Evolutionary conservation across 2,797 vertebrate genomes (phyloP).

Genomic region (Pipistrellus nathusii): DNA sequence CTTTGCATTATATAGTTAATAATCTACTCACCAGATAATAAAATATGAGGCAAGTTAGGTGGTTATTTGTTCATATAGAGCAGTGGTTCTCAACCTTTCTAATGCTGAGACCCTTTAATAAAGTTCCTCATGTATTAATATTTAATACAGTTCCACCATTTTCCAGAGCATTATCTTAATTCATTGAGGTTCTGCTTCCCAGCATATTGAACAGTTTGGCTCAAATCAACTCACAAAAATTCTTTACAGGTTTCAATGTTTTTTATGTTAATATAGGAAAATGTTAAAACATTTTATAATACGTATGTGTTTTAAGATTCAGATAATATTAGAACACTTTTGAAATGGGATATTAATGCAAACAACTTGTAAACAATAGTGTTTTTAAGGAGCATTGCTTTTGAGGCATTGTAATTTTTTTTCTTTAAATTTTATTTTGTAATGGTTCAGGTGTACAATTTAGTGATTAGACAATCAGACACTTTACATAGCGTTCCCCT

Average conservation of each 20-base stretch:
- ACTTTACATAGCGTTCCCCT: neutral
- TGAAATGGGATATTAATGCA: neutral
- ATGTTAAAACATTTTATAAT: neutral
- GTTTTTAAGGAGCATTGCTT: neutral
- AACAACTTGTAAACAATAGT: neutral
- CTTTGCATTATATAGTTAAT: neutral
- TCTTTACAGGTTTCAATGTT: no score
- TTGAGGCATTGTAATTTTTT: neutral
- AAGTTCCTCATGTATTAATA: no score
- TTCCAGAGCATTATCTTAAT: no score
- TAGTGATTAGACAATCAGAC: no score
- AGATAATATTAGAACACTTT: neutral
- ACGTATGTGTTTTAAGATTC: neutral
- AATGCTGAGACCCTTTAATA: no score
- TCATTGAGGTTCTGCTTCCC: no score
- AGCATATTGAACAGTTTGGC: no score
- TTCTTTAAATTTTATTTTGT: neutral
- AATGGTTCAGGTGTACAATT: neutral
- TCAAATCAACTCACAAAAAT: no score
- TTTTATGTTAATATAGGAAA: neutral
- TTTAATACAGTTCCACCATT: no score
- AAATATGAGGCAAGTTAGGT: neutral
- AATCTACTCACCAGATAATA: neutral
- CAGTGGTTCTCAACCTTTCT: no score
- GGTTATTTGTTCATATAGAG: no score